A percentile compares a stretch with the other conserved stretches of the same genome.
Evolutionary conservation across 64 coral and sea anemone species (phyloP).

Genomic region (Hydrozoanthus tunicans): DNA sequence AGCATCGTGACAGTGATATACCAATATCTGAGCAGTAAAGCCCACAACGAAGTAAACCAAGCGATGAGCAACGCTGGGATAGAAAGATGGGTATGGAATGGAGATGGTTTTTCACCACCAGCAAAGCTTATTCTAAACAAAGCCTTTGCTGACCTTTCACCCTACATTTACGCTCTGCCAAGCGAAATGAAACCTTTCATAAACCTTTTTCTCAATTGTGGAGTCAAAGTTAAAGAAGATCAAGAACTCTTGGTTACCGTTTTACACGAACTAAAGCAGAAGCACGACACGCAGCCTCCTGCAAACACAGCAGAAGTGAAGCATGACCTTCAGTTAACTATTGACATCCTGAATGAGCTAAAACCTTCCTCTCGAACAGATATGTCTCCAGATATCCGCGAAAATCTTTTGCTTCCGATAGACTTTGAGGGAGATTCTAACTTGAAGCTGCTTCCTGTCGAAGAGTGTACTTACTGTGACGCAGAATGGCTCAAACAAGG

Average conservation of each 20-base stretch:
- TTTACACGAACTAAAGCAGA: constrained; percentile 35
- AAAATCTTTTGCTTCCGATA: constrained; percentile 57
- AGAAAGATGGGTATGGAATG: constrained; percentile 75
- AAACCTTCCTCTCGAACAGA: neutral
- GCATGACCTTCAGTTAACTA: constrained; percentile 62
- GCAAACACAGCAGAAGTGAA: constrained; percentile 16
- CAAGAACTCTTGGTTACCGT: constrained; percentile 50
- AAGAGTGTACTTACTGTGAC: constrained; percentile 80
- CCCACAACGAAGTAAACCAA: neutral
- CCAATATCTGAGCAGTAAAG: constrained; percentile 17
- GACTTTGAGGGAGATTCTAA: constrained; percentile 5
- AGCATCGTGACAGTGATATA: constrained; percentile 69
- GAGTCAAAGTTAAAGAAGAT: constrained; percentile 50
- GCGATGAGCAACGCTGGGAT: constrained; percentile 22
- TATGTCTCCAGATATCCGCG: constrained; percentile 24
- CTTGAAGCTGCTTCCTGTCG: constrained; percentile 45
- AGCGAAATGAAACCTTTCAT: constrained; percentile 15
- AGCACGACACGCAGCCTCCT: neutral
- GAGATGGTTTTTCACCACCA: constrained; percentile 76
- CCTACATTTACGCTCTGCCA: constrained; percentile 62
- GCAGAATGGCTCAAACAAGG: constrained; percentile 68
- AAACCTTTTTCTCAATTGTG: constrained; percentile 35
- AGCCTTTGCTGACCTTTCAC: constrained; percentile 65
- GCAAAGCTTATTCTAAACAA: constrained; percentile 23
- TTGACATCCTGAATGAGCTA: constrained; percentile 73